phyloP scores from a whole-genome alignment of 2,113 vertebrate species.

The Caloenas nicobarica region DNA sequence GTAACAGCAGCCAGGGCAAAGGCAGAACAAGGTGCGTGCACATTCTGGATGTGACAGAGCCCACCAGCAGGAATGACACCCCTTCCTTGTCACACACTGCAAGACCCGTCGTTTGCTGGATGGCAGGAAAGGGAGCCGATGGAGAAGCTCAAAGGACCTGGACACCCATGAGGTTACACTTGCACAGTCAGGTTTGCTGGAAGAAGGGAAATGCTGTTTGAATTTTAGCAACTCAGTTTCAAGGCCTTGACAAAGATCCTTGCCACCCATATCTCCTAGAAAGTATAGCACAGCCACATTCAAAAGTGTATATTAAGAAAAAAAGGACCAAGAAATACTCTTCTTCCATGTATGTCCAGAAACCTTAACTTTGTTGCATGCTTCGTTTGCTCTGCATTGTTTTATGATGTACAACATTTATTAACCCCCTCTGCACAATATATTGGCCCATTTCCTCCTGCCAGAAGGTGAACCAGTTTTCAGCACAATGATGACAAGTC shows the following conservation, averaged over 20 bases:
- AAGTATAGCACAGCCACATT: not conserved
- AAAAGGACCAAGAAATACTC: not conserved
- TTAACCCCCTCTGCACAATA: not conserved
- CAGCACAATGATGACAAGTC: not conserved
- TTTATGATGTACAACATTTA: not conserved
- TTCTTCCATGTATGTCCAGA: not conserved
- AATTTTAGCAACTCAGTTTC: not conserved
- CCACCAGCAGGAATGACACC: not conserved
- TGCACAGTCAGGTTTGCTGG: not conserved
- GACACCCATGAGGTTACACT: accelerated
- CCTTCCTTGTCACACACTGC: not conserved
- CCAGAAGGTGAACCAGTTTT: not conserved
- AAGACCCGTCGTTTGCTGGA: not conserved
- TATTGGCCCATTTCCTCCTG: not conserved
- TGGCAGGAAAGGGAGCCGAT: not conserved
- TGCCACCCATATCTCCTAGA: not conserved
- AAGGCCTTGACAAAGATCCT: not conserved
- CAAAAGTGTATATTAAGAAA: not conserved
- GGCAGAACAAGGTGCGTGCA: not conserved
- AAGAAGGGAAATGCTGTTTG: not conserved
- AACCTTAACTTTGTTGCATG: not conserved
- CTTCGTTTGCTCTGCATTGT: not conserved
- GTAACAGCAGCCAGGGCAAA: not conserved
- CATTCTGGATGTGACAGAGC: not conserved
- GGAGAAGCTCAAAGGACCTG: not conserved